These are phyloP conservation scores for Tychaedon coryphoeus DNA, from an alignment of 2,113 vertebrate genomes.

Conservation along the genomic window DNA sequence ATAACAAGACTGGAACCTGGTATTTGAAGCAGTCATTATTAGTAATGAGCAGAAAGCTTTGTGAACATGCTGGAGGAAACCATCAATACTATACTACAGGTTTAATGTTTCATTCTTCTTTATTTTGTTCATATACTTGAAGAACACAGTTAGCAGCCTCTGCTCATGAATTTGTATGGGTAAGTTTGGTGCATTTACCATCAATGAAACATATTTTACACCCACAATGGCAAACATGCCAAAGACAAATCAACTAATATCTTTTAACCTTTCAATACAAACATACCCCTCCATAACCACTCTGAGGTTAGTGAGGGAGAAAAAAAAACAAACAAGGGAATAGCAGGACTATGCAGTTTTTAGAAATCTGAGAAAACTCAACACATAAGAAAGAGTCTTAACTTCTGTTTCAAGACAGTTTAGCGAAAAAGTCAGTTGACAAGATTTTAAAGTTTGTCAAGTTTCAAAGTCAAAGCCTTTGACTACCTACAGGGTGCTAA, in stretches of 20 bases:
- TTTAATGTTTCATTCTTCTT: background rate
- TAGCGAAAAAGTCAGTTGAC: background rate
- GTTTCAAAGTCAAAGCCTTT: background rate
- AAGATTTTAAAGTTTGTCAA: background rate
- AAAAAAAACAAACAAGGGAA: background rate
- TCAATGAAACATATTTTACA: background rate
- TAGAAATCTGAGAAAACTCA: background rate
- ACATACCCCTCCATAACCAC: background rate
- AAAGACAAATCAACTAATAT: background rate
- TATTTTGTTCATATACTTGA: background rate
- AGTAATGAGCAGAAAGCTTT: background rate
- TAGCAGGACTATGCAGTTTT: background rate
- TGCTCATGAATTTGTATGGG: background rate
- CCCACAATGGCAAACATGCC: background rate
- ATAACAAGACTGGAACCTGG: background rate
- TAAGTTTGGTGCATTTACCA: background rate
- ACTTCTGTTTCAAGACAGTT: background rate
- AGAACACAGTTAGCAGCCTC: background rate
- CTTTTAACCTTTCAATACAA: background rate
- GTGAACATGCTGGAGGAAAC: background rate
- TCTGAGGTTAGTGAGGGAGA: background rate
- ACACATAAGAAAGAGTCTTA: background rate
- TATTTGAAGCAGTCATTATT: background rate
- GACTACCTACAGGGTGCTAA: background rate
- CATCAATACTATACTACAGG: background rate